phyloP scores from a whole-genome alignment of 2,113 vertebrate species.

The Cervus canadensis region DNA sequence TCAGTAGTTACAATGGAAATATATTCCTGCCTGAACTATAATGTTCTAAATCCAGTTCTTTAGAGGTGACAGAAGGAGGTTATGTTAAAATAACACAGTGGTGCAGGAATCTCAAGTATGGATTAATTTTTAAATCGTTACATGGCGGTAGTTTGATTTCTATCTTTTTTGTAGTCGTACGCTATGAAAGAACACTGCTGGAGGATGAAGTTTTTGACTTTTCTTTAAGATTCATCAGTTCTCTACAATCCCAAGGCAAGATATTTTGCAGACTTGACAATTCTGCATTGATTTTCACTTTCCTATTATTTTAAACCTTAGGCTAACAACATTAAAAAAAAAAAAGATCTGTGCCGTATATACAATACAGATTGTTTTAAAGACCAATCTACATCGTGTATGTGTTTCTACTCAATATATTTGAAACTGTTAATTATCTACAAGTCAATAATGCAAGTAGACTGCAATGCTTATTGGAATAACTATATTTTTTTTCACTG shows the following conservation, averaged over 20 bases:
- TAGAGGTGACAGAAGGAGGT: slow-evolving; percentile 23
- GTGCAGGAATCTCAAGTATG: slow-evolving; percentile 13
- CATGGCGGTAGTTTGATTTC: not conserved
- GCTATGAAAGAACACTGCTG: not conserved
- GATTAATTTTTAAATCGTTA: slow-evolving; percentile 60
- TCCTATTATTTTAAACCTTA: slow-evolving; percentile 17
- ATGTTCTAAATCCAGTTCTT: slow-evolving; percentile 56
- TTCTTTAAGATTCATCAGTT: slow-evolving; percentile 34
- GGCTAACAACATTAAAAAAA: slow-evolving; percentile 37
- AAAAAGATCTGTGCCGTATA: not conserved
- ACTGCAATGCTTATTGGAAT: not conserved
- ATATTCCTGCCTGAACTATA: slow-evolving; percentile 36
- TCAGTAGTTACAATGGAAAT: slow-evolving; percentile 35
- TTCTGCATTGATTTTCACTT: slow-evolving; percentile 53
- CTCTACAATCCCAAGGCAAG: slow-evolving; percentile 23
- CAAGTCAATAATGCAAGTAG: not conserved
- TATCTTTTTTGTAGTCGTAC: not conserved
- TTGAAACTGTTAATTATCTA: not conserved
- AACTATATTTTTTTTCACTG: not conserved
- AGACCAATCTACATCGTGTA: not conserved
- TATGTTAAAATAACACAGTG: slow-evolving; percentile 53
- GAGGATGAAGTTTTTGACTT: slow-evolving; percentile 42
- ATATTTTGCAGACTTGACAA: slow-evolving; percentile 51
- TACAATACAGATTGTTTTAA: not conserved
- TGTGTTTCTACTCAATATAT: not conserved